A percentile compares a stretch with the other conserved stretches of the same genome.
phyloP scores from a whole-genome alignment of 1,140 invertebrate species.

The Ceratosolen solmsi region DNA sequence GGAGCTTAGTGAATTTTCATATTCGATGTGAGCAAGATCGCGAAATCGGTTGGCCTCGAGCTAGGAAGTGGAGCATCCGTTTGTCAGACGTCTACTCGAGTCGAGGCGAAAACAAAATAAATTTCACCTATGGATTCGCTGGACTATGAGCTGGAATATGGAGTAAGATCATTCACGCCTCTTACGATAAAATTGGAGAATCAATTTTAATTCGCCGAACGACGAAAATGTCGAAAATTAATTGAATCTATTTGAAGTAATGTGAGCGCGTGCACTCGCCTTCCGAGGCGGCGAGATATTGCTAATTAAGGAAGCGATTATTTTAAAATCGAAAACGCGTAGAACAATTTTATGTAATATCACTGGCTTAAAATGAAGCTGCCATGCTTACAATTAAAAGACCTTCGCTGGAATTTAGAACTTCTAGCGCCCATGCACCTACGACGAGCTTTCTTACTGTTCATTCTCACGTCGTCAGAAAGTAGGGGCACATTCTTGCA shows the following conservation, averaged over 20 bases:
- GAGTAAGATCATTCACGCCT: not conserved
- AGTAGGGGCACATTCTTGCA: not conserved
- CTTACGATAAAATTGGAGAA: not conserved
- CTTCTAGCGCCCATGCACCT: not conserved
- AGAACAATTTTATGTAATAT: not conserved
- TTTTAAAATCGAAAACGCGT: not conserved
- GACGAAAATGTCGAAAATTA: too few species aligned
- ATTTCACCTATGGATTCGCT: not conserved
- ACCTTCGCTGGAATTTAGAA: too few species aligned
- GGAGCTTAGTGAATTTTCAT: not conserved
- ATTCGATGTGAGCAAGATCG: not conserved
- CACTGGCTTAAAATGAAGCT: not conserved
- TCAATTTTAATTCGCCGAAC: slow-evolving; percentile 1
- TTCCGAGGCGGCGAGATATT: not conserved
- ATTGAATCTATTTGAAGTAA: too few species aligned
- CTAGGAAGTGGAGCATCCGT: not conserved
- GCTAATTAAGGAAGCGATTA: not conserved
- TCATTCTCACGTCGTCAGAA: not conserved
- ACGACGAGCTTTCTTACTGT: not conserved
- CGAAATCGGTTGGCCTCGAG: not conserved
- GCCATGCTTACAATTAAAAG: too few species aligned
- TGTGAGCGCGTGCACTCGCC: too few species aligned
- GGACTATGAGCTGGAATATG: not conserved
- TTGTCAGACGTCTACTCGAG: not conserved
- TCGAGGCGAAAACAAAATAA: not conserved